phyloP scores from a whole-genome alignment of 2,797 vertebrate genomes.

The Leontocebus nigricollis region DNA sequence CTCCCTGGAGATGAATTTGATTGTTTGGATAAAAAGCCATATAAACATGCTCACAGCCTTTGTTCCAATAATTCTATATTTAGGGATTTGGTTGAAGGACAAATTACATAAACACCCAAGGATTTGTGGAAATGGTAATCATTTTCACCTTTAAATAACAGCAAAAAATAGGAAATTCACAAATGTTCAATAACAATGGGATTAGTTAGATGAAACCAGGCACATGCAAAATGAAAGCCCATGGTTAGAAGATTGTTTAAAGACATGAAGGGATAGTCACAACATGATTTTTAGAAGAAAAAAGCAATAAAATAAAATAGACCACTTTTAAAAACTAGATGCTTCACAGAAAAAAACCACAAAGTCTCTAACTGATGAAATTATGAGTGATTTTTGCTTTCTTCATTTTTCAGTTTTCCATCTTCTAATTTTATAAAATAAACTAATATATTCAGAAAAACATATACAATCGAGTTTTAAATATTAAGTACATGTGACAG shows the following conservation, averaged over 20 bases:
- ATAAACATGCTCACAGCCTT: not conserved
- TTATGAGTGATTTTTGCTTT: not conserved
- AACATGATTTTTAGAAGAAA: not conserved
- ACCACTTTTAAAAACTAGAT: not conserved
- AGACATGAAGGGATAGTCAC: not conserved
- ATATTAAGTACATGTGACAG: not conserved
- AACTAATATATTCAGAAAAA: not conserved
- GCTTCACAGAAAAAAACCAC: not conserved
- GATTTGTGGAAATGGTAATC: not conserved
- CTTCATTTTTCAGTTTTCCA: not conserved
- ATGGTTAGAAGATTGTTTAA: not conserved
- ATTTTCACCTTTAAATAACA: not conserved
- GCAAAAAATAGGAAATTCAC: not conserved
- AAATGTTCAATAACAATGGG: not conserved
- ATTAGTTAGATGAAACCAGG: not conserved
- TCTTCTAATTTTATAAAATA: constrained; percentile 20
- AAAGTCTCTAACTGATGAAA: not conserved
- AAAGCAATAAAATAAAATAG: not conserved
- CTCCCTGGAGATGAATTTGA: not conserved
- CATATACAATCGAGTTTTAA: not conserved
- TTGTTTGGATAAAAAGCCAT: not conserved
- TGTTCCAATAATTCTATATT: not conserved
- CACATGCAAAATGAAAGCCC: not conserved
- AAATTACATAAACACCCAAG: not conserved
- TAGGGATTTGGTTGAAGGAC: not conserved